Conservation (phyloP, 2,888 invertebrate species). For the Amitus sp. region DNA sequence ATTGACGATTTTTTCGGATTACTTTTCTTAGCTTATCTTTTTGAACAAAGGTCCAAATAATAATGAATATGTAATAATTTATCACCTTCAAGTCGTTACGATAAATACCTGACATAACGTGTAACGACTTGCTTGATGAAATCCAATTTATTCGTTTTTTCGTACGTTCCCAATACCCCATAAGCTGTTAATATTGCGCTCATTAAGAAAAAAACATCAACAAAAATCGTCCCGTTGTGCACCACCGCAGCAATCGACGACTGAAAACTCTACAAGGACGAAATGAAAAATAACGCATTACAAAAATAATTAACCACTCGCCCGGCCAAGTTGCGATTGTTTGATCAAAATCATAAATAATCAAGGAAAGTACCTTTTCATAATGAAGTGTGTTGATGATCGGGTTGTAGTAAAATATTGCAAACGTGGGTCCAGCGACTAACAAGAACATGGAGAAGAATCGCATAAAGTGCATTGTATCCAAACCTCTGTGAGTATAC, state of each 20-base stretch:
- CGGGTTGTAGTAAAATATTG: constrained; percentile 20
- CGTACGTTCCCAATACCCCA: constrained; percentile 45
- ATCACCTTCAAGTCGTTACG: too few species aligned
- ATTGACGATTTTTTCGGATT: neutral
- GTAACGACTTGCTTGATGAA: constrained; percentile 38
- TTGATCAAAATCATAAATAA: too few species aligned
- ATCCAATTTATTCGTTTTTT: constrained; percentile 45
- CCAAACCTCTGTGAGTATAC: constrained; percentile 47
- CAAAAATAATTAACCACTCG: too few species aligned
- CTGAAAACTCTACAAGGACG: constrained; percentile 9
- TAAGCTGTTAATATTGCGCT: constrained; percentile 50
- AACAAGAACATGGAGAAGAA: constrained; percentile 42
- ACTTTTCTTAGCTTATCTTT: neutral
- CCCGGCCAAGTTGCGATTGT: too few species aligned
- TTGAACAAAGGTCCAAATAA: too few species aligned
- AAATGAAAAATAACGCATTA: too few species aligned
- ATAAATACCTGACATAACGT: constrained; percentile 49
- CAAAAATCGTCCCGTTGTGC: constrained; percentile 44
- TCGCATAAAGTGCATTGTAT: constrained; percentile 49
- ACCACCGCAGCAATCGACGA: constrained; percentile 30
- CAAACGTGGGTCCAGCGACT: constrained; percentile 45
- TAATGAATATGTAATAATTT: too few species aligned
- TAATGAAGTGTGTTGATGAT: constrained; percentile 39
- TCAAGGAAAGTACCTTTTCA: constrained; percentile 46
- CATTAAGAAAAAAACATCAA: constrained; percentile 49